Evolutionary conservation across 2,888 invertebrate genomes (phyloP).

Genomic region (Terebella lapidaria): DNA sequence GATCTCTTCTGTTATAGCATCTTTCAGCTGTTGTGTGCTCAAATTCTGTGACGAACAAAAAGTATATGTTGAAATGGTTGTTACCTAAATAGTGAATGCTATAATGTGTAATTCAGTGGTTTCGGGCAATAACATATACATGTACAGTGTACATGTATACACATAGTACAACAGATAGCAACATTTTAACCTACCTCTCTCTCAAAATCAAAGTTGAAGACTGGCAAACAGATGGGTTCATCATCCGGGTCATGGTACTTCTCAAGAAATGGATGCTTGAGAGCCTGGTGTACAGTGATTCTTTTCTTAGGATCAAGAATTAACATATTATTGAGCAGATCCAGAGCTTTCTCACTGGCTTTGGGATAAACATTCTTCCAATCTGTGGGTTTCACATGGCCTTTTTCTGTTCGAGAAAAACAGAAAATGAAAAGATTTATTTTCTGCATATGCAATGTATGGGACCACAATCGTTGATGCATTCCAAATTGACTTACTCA

Average conservation of each 20-base stretch:
- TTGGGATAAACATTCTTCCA: conserved; percentile 25
- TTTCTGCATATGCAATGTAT: too few relatives aligned
- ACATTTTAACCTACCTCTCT: conserved; percentile 29
- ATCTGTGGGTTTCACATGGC: not conserved
- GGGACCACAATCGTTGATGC: too few relatives aligned
- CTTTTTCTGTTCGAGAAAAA: too few relatives aligned
- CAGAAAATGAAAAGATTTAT: too few relatives aligned
- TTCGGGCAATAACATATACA: not conserved
- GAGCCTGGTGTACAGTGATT: conserved; percentile 51
- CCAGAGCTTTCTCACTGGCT: conserved; percentile 50
- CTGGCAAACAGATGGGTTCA: conserved; percentile 50
- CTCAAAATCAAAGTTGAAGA: conserved; percentile 51
- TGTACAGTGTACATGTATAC: not conserved
- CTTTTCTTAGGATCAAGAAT: conserved; percentile 52
- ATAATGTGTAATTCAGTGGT: not conserved
- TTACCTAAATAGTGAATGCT: not conserved
- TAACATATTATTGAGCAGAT: conserved; percentile 47
- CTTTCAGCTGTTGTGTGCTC: not conserved
- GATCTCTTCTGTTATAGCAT: not conserved
- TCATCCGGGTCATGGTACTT: conserved; percentile 55
- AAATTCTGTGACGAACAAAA: not conserved
- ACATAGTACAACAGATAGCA: not conserved
- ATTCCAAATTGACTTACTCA: too few relatives aligned
- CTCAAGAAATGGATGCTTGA: conserved; percentile 53
- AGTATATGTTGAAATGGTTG: not conserved